Percentiles rank a stretch among this genome's conserved stretches.
phyloP scores from a whole-genome alignment of 2,888 invertebrate genomes.

The Polyommatus icarus region DNA sequence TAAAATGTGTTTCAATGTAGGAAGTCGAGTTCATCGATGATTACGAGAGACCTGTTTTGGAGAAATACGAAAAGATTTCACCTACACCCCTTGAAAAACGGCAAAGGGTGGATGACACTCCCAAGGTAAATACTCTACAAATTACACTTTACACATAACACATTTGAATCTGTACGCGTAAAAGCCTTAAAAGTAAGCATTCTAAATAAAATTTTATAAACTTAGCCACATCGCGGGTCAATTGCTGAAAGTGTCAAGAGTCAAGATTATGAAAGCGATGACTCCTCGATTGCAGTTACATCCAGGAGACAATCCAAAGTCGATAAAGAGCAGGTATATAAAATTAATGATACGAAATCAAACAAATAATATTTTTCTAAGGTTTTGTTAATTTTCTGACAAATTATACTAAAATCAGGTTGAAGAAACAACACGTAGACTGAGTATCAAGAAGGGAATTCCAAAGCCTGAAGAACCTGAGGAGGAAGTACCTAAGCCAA shows the following conservation, averaged over 20 bases:
- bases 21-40: conserved; percentile 82
- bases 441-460: conserved; percentile 69
- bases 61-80: conserved; percentile 84
- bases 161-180: not conserved
- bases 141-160: conserved; percentile 44
- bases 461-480: conserved; percentile 69
- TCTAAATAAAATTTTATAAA: conserved; percentile 38
- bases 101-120: conserved; percentile 70
- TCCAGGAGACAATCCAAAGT: conserved; percentile 66
- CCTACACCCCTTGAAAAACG: conserved; percentile 78
- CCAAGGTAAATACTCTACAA: conserved; percentile 67
- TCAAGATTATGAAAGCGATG: conserved; percentile 69
- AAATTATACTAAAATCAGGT: conserved; percentile 49
- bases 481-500: conserved; percentile 68
- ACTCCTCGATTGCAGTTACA: conserved; percentile 50
- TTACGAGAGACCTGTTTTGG: conserved; percentile 88
- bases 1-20: conserved; percentile 69
- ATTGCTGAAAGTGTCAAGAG: conserved; percentile 70
- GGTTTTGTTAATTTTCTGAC: not conserved
- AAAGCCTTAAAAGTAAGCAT: not conserved
- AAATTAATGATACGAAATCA: not conserved
- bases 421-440: conserved; percentile 61
- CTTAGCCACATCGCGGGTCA: conserved; percentile 70
- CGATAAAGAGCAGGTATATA: conserved; percentile 56
- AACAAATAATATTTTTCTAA: conserved; percentile 33